A percentile compares a stretch with the other conserved stretches of the same genome.
These are phyloP conservation scores for Oceanodroma leucorhoa DNA, from an alignment of 2,797 vertebrate genomes.

Conservation along the genomic window DNA sequence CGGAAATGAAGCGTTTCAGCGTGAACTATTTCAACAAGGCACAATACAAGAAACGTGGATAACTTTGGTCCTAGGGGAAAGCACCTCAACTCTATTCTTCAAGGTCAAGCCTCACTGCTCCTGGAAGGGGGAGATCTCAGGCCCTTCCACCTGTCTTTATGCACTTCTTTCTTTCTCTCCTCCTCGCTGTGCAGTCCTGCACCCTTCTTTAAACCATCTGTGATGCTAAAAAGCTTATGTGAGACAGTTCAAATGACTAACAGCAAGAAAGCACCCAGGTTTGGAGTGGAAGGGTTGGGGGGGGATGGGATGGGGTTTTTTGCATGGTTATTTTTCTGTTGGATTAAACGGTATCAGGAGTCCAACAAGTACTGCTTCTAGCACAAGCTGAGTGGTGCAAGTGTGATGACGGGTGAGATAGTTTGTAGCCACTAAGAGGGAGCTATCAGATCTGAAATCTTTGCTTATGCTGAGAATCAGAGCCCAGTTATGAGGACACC, in stretches of 20 bases:
- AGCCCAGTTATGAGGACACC: not conserved
- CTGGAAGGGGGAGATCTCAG: not conserved
- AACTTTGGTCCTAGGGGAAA: not conserved
- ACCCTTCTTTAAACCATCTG: not conserved
- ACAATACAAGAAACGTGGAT: not conserved
- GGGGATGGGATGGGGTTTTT: not conserved
- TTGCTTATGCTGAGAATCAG: not conserved
- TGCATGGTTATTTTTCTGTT: not conserved
- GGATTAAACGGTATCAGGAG: not conserved
- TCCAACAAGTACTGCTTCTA: not conserved
- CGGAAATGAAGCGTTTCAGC: accelerated
- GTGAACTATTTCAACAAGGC: not conserved
- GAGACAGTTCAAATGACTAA: not conserved
- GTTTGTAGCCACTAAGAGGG: no score
- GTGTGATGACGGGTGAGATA: not conserved
- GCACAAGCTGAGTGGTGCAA: not conserved
- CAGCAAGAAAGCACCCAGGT: not conserved
- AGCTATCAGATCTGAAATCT: not conserved
- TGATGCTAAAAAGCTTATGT: not conserved
- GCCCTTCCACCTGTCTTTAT: not conserved
- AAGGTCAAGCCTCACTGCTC: not conserved
- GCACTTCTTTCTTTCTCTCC: not conserved
- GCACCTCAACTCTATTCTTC: not conserved
- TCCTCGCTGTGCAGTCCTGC: not conserved
- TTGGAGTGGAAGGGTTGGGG: not conserved